phyloP scores from a whole-genome alignment of 2,888 invertebrate genomes.

The Abrostola triplasia region DNA sequence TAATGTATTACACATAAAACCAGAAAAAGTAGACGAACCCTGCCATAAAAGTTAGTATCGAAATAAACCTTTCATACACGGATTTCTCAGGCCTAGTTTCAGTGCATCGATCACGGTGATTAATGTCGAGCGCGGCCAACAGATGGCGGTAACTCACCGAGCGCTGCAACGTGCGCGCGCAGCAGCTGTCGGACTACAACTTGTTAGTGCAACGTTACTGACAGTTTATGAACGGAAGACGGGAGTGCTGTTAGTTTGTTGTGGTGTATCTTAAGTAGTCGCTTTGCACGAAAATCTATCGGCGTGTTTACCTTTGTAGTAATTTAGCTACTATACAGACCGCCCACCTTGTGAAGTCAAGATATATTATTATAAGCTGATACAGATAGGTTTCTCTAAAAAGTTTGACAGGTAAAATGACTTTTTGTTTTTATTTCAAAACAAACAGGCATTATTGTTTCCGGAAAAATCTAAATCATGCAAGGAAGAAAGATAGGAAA shows the following conservation, averaged over 20 bases:
- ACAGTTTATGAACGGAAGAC: slow-evolving; percentile 23
- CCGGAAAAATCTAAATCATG: too few species aligned
- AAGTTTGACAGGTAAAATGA: too few species aligned
- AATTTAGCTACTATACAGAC: too few species aligned
- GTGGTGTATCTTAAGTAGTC: slow-evolving; percentile 11
- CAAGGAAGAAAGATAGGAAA: too few species aligned
- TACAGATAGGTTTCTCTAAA: too few species aligned
- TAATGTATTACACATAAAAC: slow-evolving; percentile 33
- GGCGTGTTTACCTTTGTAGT: too few species aligned
- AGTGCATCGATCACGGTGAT: slow-evolving; percentile 61
- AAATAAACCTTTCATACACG: slow-evolving; percentile 52
- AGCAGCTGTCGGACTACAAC: slow-evolving; percentile 22
- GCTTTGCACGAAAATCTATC: not conserved
- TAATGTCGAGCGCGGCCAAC: slow-evolving; percentile 44
- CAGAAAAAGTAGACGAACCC: slow-evolving; percentile 39
- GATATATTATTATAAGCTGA: too few species aligned
- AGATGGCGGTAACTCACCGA: slow-evolving; percentile 45
- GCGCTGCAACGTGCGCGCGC: slow-evolving; percentile 26
- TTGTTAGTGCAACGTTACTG: slow-evolving; percentile 36
- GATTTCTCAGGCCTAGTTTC: slow-evolving; percentile 49
- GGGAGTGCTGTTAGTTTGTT: slow-evolving; percentile 25
- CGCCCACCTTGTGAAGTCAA: too few species aligned
- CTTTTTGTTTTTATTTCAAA: too few species aligned
- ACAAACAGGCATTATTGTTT: too few species aligned
- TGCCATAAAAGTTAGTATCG: slow-evolving; percentile 46